Conservation (phyloP, 2,888 invertebrate species). For the Pseudolycoriella hygida region DNA sequence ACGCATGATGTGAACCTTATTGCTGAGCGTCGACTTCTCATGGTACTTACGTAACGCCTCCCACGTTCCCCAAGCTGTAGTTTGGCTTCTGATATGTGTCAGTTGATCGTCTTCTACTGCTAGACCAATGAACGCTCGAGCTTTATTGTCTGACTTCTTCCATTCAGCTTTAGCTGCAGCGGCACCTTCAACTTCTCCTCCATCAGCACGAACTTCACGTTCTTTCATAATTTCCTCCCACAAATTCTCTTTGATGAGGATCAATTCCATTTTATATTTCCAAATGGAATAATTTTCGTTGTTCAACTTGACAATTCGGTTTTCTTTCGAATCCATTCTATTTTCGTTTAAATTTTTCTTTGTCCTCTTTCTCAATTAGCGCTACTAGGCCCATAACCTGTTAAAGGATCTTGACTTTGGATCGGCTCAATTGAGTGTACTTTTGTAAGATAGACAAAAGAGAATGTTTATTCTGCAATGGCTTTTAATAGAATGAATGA, state of each 20-base stretch:
- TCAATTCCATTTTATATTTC: background rate
- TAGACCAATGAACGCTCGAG: slow-evolving; percentile 7
- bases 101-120: slow-evolving; percentile 9
- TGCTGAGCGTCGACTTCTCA: slow-evolving; percentile 8
- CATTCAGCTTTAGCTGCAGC: slow-evolving; percentile 7
- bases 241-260: background rate
- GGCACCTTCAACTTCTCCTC: slow-evolving; percentile 3
- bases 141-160: slow-evolving; percentile 7
- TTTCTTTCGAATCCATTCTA: too few species aligned
- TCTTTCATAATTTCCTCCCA: background rate
- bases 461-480: too few species aligned
- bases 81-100: slow-evolving; percentile 6
- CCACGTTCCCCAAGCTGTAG: slow-evolving; percentile 8
- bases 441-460: too few species aligned
- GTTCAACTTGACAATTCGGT: background rate
- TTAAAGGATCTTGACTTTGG: too few species aligned
- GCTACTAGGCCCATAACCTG: too few species aligned
- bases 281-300: background rate
- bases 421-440: too few species aligned
- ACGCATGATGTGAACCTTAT: slow-evolving; percentile 10
- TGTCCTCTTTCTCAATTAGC: too few species aligned
- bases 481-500: too few species aligned
- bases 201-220: too few species aligned
- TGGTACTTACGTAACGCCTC: slow-evolving; percentile 6
- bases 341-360: too few species aligned